phyloP scores from a whole-genome alignment of 2,113 vertebrate genomes.

The Muntiacus muntjak region DNA sequence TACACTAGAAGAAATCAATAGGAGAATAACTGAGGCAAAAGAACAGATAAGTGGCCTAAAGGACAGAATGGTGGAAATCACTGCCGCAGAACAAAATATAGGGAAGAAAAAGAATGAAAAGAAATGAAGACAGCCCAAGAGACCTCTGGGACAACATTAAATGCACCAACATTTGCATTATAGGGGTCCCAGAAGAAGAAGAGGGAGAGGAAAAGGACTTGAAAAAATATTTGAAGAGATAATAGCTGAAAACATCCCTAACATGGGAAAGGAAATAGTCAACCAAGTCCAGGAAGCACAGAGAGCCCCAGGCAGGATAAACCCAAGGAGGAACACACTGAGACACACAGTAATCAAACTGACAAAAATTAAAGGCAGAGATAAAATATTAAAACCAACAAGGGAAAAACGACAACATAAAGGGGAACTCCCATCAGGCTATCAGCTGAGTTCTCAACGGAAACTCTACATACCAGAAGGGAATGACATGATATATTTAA shows the following conservation, averaged over 20 bases:
- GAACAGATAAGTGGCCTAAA: neutral
- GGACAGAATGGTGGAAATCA: neutral
- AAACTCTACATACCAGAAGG: neutral
- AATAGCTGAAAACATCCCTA: neutral
- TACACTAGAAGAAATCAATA: neutral
- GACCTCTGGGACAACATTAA: neutral
- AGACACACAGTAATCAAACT: neutral
- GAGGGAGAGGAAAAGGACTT: neutral
- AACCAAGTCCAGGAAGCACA: neutral
- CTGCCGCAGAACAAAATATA: neutral
- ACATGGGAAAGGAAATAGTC: neutral
- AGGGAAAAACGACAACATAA: neutral
- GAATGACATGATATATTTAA: neutral
- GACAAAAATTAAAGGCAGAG: neutral
- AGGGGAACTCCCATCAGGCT: neutral
- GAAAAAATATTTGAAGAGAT: neutral
- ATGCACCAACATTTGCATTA: neutral
- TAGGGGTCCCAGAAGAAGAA: neutral
- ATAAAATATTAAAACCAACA: neutral
- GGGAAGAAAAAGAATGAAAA: neutral
- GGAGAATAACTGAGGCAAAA: neutral
- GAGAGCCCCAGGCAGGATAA: neutral
- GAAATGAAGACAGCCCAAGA: neutral
- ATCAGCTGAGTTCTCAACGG: neutral
- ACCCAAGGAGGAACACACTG: neutral